Evolutionary conservation across 2,797 vertebrate species (phyloP).

Genomic region (Heteromormyrus szaboi): DNA sequence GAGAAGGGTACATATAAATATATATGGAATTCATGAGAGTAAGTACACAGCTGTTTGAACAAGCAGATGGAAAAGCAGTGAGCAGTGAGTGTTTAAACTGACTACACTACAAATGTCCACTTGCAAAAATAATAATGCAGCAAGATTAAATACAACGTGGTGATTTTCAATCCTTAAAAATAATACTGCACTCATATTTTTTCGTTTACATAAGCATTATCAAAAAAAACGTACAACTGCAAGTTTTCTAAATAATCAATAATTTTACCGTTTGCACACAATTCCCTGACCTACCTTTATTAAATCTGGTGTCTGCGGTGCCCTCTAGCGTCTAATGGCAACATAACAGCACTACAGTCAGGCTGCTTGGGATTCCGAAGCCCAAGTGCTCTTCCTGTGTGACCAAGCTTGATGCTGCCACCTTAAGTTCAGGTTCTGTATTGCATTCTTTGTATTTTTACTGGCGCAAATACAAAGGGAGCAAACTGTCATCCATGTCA

Average conservation of each 20-base stretch:
- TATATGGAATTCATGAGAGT: background rate
- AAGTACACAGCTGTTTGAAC: background rate
- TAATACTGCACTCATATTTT: background rate
- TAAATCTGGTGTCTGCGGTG: background rate
- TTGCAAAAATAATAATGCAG: background rate
- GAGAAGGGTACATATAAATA: background rate
- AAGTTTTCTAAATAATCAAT: background rate
- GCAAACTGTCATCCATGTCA: background rate
- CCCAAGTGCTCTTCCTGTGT: background rate
- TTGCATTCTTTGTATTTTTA: conserved; percentile 24
- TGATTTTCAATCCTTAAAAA: background rate
- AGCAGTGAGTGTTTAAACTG: background rate
- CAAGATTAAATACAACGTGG: background rate
- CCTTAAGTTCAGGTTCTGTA: conserved; percentile 42
- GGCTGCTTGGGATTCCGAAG: background rate
- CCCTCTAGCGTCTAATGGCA: background rate
- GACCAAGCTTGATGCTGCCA: conserved; percentile 45
- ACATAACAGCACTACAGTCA: background rate
- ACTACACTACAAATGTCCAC: background rate
- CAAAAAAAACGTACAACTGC: background rate
- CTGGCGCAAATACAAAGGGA: background rate
- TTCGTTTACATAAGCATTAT: background rate
- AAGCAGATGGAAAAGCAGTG: background rate
- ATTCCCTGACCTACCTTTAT: background rate
- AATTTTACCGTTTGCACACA: background rate